Evolutionary conservation across 2,888 invertebrate genomes (phyloP), one percentile per base, ranked within the genome.

Genomic region (Sicus ferrugineus): DNA sequence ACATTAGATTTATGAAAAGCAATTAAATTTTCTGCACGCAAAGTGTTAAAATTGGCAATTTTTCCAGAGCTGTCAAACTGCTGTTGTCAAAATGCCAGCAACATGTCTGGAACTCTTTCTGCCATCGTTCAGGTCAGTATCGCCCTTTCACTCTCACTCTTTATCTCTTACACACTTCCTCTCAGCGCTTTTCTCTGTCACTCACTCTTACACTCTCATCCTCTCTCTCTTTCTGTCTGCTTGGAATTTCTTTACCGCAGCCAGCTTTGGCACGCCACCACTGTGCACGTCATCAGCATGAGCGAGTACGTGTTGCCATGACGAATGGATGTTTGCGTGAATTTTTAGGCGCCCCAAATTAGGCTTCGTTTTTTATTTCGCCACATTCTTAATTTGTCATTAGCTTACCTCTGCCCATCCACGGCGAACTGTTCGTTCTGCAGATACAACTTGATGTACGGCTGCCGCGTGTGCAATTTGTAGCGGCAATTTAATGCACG

Each of bases 381-480:
- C 30, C 4, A 4, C 7, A 14, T 59, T 69, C 50, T 67, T 69
- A 70, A 67, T 68, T 61, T 68, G 28, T 65, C 26, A 34, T 3
- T 34, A 42, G 73, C 83, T 82, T 77, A 85, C 85, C 85, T 89
- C 81, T 96, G 95, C 1, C 96, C 96, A 78, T 96, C 96, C 77
- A 96, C 94, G 83, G 96, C 95, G 86, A 96, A 96, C 84, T 95
- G 95, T 83, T 95, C 95, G 84, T 95, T 95, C 84, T 95, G 95
- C 79, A 95, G 93, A 87, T 95, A 94, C 77, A 95, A 88, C 86
- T 94, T 94, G 83, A 95, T 95, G 87, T 94, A 95, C 26, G 95
- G 94, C 80, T 93, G 89, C 52, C 94, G 88, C 4, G 95, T 95
- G 87, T 95, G 95, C 66, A 96, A 89, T 80, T 93, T 92, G 84